A percentile compares a stretch with the other conserved stretches of the same genome.
These are phyloP conservation scores for Atherinosoma microstoma DNA, from an alignment of 2,797 vertebrate species.

Conservation along the genomic window DNA sequence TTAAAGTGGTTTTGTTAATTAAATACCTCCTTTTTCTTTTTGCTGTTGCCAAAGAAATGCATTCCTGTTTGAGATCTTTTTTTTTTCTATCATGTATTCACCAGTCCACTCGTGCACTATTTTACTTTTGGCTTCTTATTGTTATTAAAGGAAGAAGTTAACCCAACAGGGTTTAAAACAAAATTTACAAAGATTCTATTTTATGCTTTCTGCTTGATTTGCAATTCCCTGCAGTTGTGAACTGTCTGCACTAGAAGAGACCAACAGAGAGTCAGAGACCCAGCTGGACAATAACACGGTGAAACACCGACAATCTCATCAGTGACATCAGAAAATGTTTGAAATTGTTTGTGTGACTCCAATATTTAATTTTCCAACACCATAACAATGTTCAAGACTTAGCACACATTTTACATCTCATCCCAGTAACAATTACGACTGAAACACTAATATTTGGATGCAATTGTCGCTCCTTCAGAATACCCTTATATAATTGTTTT, in stretches of 20 bases:
- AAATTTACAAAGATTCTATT: not conserved
- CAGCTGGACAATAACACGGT: conserved; percentile 47
- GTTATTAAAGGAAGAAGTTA: not conserved
- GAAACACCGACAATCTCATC: conserved; percentile 30
- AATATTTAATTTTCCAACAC: not conserved
- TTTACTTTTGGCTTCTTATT: no score
- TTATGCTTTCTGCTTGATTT: not conserved
- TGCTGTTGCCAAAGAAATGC: no score
- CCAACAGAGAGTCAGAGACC: conserved; percentile 35
- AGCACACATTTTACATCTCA: not conserved
- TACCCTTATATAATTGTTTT: conserved; percentile 25
- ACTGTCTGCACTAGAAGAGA: not conserved
- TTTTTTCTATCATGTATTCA: not conserved
- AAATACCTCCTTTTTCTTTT: not conserved
- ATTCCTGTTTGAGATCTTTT: no score
- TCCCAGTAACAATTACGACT: conserved; percentile 10
- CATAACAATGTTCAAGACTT: conserved; percentile 1
- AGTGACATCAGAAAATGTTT: conserved; percentile 29
- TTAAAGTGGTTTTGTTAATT: not conserved
- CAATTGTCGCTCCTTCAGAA: conserved; percentile 13
- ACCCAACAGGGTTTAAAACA: not conserved
- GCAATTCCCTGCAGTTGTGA: not conserved
- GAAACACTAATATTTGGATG: not conserved
- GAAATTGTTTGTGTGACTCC: conserved; percentile 21
- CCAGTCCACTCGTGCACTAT: no score